Evolutionary conservation across 64 coral and sea anemone genomes (phyloP), one percentile per base, ranked within the genome.

Genomic region (Montipora efflorescens): DNA sequence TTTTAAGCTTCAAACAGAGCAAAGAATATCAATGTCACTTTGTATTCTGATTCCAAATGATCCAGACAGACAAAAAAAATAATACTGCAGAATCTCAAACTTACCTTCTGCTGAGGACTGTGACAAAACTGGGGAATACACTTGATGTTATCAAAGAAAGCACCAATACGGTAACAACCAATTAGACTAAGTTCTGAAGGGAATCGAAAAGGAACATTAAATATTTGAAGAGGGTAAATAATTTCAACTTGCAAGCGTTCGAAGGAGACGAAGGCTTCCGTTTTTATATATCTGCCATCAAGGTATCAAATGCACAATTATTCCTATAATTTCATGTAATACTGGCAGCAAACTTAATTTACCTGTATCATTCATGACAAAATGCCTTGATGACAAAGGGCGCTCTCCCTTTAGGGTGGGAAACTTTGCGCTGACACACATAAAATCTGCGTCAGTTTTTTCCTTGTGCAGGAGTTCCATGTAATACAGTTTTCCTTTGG

Each of bases 381-480:
- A 58, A 69, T 95, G 89, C 19, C 82, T 90, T 59, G 94, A 66
- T 79, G 89, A 92, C 57, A 95, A 23, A 16, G 94, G 94, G 52
- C 81, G 67, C 57, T 95, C 48, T 70, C 48, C 47, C 2, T 43
- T 87, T 7, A 70, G 19, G 23, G 47, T 81, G 0, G 94, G 89
- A 64, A 73, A 91, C 48, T n/a, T 91, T 36, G 69, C 83, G 16
- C 89, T 89, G 1, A 95, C 64, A 64, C 94, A 95, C 19, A 92
- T 81, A 58, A 95, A 95, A 76, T 76, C 77, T 67, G 4, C 6
- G 4, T 43, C 18, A 4, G 25, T 64, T 1, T 52, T 49, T 23
- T 95, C 49, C 47, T 95, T 95, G 47, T 95, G 89, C n/a, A 95
- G 59, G 14, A 82, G 89, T 66, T 95, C 94, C 74, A 95, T 82